These are phyloP conservation scores for Heterodera schachtii DNA, from an alignment of 1,140 invertebrate genomes.

Conservation along the genomic window DNA sequence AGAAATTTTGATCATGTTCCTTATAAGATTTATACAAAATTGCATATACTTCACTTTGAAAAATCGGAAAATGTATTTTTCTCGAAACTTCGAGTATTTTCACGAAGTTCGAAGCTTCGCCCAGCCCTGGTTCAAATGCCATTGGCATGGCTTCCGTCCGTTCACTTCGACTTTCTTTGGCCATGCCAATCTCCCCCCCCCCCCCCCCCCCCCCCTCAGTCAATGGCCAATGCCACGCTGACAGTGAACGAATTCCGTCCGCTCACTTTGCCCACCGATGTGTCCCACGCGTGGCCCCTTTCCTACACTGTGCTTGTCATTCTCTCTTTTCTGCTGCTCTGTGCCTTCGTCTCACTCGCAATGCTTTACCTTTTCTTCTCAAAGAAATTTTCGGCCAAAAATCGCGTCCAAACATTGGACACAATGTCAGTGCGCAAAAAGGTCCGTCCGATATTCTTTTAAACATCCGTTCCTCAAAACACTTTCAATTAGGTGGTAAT, in stretches of 20 bases:
- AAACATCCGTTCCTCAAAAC: background rate
- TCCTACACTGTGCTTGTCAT: conserved; percentile 49
- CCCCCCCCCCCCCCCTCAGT: conserved; percentile 36
- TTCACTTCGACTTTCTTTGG: too few species aligned
- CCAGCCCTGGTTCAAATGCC: too few species aligned
- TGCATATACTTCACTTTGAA: too few species aligned
- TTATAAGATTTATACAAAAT: too few species aligned
- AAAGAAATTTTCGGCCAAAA: conserved; percentile 37
- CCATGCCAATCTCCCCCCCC: too few species aligned
- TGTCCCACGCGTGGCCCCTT: conserved; percentile 49
- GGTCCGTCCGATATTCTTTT: conserved; percentile 21
- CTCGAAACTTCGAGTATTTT: too few species aligned
- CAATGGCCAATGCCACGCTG: conserved; percentile 64
- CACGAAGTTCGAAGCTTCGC: too few species aligned
- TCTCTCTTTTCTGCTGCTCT: conserved; percentile 42
- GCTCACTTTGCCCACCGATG: conserved; percentile 57
- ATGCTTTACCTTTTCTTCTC: conserved; percentile 49
- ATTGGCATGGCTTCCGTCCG: too few species aligned
- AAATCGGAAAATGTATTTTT: too few species aligned
- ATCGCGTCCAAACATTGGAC: conserved; percentile 52
- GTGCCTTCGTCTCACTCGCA: conserved; percentile 45
- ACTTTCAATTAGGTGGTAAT: conserved; percentile 55
- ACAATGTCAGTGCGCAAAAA: conserved; percentile 56
- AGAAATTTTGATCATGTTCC: too few species aligned
- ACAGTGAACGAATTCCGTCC: conserved; percentile 63